These are phyloP conservation scores for Sebastes nivosus DNA, from an alignment of 2,797 vertebrate genomes.

Conservation along the genomic window DNA sequence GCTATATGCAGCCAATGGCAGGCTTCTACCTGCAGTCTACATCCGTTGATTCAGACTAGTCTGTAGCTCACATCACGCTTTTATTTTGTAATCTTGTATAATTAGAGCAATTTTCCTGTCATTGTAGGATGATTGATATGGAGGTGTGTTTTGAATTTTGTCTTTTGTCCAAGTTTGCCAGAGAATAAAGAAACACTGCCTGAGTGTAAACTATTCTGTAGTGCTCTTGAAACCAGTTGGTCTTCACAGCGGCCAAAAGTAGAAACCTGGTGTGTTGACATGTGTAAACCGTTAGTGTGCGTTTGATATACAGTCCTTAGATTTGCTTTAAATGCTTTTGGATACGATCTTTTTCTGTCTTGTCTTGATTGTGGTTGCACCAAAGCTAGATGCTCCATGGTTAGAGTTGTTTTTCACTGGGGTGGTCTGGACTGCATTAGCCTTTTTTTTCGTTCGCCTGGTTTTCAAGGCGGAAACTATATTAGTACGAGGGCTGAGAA, in stretches of 20 bases:
- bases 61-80: too few relatives aligned
- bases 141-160: not conserved
- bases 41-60: not conserved
- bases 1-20: not conserved
- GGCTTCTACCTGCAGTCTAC: not conserved
- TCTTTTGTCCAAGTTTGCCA: not conserved
- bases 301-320: not conserved
- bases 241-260: not conserved
- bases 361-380: not conserved
- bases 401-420: not conserved
- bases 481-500: slow-evolving; percentile 22
- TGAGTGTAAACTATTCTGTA: not conserved
- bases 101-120: not conserved
- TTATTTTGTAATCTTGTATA: not conserved
- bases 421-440: slow-evolving; percentile 23
- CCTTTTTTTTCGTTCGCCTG: not conserved
- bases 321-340: not conserved
- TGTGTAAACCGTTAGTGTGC: not conserved
- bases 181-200: not conserved
- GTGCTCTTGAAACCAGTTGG: not conserved
- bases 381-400: not conserved
- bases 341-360: not conserved
- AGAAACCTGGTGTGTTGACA: not conserved
- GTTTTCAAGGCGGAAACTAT: slow-evolving; percentile 21
- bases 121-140: not conserved